These are phyloP conservation scores for Callorhinus ursinus DNA, from an alignment of 2,113 vertebrate species.

Conservation along the genomic window DNA sequence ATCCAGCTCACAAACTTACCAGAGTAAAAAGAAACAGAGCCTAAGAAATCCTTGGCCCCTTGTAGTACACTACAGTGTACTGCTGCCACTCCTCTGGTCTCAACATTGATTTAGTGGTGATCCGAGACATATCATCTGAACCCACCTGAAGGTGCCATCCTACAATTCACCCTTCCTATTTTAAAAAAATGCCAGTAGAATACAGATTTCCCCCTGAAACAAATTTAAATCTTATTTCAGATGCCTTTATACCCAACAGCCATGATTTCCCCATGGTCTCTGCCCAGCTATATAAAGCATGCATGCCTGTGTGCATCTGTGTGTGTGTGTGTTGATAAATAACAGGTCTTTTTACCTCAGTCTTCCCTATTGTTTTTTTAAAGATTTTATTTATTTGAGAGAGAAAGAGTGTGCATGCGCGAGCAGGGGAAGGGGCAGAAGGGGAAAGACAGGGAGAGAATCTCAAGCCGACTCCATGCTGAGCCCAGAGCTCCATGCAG, in stretches of 20 bases:
- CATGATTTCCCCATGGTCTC: neutral
- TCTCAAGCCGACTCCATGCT: neutral
- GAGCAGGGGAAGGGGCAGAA: neutral
- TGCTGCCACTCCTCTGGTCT: neutral
- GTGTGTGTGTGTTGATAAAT: neutral
- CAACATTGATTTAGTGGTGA: neutral
- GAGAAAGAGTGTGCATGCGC: neutral
- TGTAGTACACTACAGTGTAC: too few relatives aligned
- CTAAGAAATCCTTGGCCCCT: neutral
- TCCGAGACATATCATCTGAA: neutral
- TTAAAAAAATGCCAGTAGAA: conserved; percentile 22
- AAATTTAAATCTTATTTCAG: conserved; percentile 44
- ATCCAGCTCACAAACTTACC: neutral
- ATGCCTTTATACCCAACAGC: neutral
- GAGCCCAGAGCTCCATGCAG: neutral
- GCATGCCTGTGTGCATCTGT: neutral
- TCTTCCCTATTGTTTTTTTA: neutral
- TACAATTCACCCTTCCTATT: neutral
- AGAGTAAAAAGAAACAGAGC: conserved; percentile 10
- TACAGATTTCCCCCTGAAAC: neutral
- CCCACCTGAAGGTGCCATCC: neutral
- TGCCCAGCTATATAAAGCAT: neutral
- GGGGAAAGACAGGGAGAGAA: neutral
- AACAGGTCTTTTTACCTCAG: neutral
- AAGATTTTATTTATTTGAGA: neutral